Conservation (phyloP, 2,888 invertebrate species). For the Melinaea menophilus region DNA sequence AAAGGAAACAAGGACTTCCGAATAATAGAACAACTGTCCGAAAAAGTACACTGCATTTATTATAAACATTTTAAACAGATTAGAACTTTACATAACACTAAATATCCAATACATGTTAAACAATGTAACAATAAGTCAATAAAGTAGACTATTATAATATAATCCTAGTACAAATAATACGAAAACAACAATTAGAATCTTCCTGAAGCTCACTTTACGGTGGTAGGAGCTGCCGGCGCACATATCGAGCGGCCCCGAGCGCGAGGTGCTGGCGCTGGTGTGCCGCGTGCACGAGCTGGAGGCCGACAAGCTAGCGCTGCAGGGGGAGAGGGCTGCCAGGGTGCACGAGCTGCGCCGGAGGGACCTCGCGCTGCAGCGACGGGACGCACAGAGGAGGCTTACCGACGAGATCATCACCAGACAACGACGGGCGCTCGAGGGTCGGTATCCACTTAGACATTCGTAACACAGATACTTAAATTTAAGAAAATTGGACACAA, state of each 20-base stretch:
- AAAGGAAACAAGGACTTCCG: no score
- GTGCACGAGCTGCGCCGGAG: constrained; percentile 91
- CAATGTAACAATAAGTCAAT: no score
- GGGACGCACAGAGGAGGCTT: constrained; percentile 89
- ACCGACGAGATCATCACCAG: constrained; percentile 95
- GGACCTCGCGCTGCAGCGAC: constrained; percentile 88
- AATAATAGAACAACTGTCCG: no score
- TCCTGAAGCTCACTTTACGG: not conserved
- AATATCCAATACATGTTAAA: no score
- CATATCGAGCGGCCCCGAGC: constrained; percentile 92
- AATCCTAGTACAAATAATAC: no score
- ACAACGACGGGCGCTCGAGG: constrained; percentile 90
- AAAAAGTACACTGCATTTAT: no score
- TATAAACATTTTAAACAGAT: no score
- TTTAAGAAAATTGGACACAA: no score
- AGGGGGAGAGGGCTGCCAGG: constrained; percentile 89
- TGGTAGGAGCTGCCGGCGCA: constrained; percentile 88
- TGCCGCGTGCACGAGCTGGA: constrained; percentile 96
- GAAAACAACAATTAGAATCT: no score
- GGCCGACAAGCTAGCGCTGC: constrained; percentile 94
- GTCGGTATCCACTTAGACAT: constrained; percentile 51
- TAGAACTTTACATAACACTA: no score
- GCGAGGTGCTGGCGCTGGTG: constrained; percentile 91
- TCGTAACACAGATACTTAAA: no score
- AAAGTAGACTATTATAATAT: no score